phyloP scores from a whole-genome alignment of 2,113 vertebrate genomes.

The Microtus richardsoni region DNA sequence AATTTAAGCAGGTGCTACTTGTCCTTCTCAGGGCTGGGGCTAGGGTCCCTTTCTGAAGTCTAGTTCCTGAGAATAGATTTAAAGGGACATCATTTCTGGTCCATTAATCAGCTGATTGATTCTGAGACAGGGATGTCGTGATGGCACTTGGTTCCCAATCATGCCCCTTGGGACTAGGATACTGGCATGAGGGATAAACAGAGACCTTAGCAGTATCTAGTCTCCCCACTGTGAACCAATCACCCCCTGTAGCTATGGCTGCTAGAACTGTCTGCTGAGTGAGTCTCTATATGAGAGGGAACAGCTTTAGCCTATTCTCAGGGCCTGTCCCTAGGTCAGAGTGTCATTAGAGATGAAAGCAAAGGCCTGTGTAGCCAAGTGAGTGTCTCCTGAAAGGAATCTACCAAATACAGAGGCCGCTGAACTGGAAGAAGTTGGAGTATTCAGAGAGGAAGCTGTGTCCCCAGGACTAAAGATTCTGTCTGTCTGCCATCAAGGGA shows the following conservation, averaged over 20 bases:
- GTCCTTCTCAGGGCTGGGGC: background rate
- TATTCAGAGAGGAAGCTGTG: background rate
- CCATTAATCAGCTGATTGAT: background rate
- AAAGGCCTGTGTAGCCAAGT: background rate
- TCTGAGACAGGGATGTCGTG: background rate
- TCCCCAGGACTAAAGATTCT: background rate
- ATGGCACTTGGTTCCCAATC: background rate
- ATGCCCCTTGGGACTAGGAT: background rate
- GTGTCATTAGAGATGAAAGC: constrained; percentile 38
- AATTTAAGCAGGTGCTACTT: background rate
- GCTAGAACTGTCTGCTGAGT: background rate
- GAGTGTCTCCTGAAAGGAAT: background rate
- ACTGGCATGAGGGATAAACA: fast-evolving
- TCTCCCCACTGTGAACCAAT: background rate
- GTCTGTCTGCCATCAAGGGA: background rate
- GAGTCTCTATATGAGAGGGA: background rate
- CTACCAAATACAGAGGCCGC: background rate
- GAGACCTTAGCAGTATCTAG: background rate
- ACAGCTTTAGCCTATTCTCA: background rate
- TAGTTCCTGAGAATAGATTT: background rate
- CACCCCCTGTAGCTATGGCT: background rate
- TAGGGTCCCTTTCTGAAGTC: background rate
- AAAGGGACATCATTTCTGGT: background rate
- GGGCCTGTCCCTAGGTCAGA: background rate
- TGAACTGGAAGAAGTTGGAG: background rate